Percentiles rank a stretch among this genome's conserved stretches.
phyloP scores from a whole-genome alignment of 2,888 invertebrate genomes.

The Cheilosia vulpina region DNA sequence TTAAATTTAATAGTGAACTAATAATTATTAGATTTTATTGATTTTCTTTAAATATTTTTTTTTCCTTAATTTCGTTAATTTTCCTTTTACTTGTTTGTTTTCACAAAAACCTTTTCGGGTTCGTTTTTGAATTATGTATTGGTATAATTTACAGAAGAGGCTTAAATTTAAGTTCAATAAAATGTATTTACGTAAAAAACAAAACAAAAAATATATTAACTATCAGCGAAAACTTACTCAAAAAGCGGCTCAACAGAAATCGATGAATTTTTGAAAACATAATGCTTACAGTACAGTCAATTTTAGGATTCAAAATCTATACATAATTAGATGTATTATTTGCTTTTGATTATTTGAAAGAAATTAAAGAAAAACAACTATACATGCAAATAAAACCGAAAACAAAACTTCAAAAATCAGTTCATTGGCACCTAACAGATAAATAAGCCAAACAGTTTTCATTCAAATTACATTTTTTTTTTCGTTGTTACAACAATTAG shows the following conservation, averaged over 20 bases:
- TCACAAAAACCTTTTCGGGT: slow-evolving; percentile 29
- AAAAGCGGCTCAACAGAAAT: slow-evolving; percentile 80
- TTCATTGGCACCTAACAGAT: slow-evolving; percentile 74
- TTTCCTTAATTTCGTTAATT: slow-evolving; percentile 14
- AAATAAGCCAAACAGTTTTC: slow-evolving; percentile 32
- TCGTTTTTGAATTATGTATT: slow-evolving; percentile 7
- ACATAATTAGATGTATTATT: slow-evolving; percentile 50
- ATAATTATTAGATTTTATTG: slow-evolving; percentile 38
- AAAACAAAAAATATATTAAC: slow-evolving; percentile 40
- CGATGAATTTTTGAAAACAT: slow-evolving; percentile 79
- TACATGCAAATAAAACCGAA: slow-evolving; percentile 35
- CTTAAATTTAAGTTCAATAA: slow-evolving; percentile 70
- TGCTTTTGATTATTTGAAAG: slow-evolving; percentile 61
- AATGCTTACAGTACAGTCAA: slow-evolving; percentile 67
- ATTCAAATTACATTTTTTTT: slow-evolving; percentile 35
- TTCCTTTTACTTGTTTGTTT: slow-evolving; percentile 30
- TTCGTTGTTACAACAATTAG: slow-evolving; percentile 9
- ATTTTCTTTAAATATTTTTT: slow-evolving; percentile 21
- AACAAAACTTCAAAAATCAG: slow-evolving; percentile 77
- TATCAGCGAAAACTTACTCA: slow-evolving; percentile 43
- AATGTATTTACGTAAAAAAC: slow-evolving; percentile 32
- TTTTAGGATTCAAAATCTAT: slow-evolving; percentile 53
- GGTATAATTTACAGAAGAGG: slow-evolving; percentile 81
- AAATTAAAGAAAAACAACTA: slow-evolving; percentile 56
- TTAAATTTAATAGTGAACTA: slow-evolving; percentile 29